Evolutionary conservation across 2,797 vertebrate species (phyloP), one percentile per base, ranked within the genome.

Genomic region (Martes flavigula): DNA sequence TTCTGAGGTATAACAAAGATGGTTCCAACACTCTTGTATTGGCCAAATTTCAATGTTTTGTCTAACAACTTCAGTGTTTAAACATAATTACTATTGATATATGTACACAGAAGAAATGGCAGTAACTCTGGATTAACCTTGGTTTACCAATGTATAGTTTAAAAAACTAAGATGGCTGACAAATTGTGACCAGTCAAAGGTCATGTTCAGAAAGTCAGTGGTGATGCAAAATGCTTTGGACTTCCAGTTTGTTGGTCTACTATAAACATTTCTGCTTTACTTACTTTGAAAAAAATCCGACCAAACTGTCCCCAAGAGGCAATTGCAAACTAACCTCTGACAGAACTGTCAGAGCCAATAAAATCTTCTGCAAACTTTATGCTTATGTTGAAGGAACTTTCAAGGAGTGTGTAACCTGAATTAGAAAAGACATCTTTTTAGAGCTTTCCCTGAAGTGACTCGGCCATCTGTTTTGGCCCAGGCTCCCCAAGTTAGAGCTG

Each of bases 381-480:
- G 73, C 75, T 94, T 96, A 66, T 64, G 48, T 66, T 95, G 90
- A 95, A 94, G 94, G 91, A 92, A 93, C 73, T 79, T 93, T 81
- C 82, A 94, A 96, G 78, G 86, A 96, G 58, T 92, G 1, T 79
- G 18, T 77, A 97, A 97, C 94, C 79, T 54, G 93, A 95, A 96
- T 97, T 94, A 96, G 95, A 94, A 96, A 12, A 97, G 6, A 3
- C 25, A 58, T 97, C 95, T 88, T 94, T 93, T 96, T 97, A 84
- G 62, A 92, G 84, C 23, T 83, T 0, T 0, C 94, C 83, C 81
- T 94, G 79, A 91, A 70, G 90, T 48, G 96, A 18, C 7, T 60
- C 0, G 0, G 94, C 95, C 97, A 98, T 98, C 98, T 98, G 98
- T 97, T 98, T 7, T 54, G 91, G 96, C 96, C 91, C 38, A 35